Evolutionary conservation across 1,140 invertebrate species (phyloP), one percentile per base, ranked within the genome.

Genomic region (Dolichoris vasculosae): DNA sequence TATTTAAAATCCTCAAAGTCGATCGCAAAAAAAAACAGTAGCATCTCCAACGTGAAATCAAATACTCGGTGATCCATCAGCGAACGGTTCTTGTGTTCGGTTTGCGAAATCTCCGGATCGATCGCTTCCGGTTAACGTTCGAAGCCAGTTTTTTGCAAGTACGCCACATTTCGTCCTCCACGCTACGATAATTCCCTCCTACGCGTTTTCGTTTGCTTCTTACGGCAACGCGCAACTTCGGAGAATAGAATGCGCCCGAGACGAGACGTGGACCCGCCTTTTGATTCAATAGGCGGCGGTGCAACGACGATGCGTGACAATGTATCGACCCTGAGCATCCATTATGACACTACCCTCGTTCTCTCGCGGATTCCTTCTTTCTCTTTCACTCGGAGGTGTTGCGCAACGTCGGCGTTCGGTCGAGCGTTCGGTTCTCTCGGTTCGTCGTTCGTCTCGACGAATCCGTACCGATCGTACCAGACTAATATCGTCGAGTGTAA

Each of bases 281-380:
- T 85, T 85, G 32, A 85, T 85, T 85, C 77, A 85, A 85, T 83
- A 83, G 71, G 32, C 67, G 78, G 55, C 40, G 67, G 80, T 48
- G 15, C 43, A 64, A 26, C 48, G 73, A 59, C 67, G 69, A 71
- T 77, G 83, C 67, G 83, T 69, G 81, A 86, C 71, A 83, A 78
- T 84, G 80, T 82, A 79, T 75, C 76, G 77, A 86, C 43, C 82
- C 51, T 83, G 80, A 75, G 67, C 55, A 87, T 83, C 83, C 59
- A 87, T 86, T 85, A 85, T 80, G 83, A 85, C 77, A 80, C 77
- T 80, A 84, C 73, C 76, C 83, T 51, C 63, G 30, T 80, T 85
- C 55, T 79, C 46, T 73, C 67, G 63, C 46, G 30, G 77, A 80
- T 80, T 85, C 63, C 76, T 55, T 78, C 76, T 84, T 77, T 67